Evolutionary conservation across 2,888 invertebrate species (phyloP), one percentile per base, ranked within the genome.

Genomic region (Torymus tubicola): DNA sequence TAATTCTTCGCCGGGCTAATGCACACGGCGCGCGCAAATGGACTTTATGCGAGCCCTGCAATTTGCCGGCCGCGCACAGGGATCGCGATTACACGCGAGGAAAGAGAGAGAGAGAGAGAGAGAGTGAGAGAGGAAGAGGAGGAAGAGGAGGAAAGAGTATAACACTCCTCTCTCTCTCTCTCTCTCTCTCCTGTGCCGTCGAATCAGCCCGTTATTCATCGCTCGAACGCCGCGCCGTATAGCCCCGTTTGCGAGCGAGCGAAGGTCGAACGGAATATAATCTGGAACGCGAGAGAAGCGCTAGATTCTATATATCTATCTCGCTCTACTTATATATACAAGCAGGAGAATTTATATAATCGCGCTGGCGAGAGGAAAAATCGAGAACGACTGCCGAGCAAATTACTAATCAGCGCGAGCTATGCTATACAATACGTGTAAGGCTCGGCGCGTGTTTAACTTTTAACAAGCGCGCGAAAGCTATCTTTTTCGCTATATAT

Each of bases 151-250:
- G 31, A 31, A 31, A 31, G 31, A 31, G 31, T 31, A 31, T 31
- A 31, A 31, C 31, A 3, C 31, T 31, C 31, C 31, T 31, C 31
- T 31, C 31, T 8, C n/a, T n/a, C n/a, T n/a, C n/a, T n/a, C n/a
- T n/a, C n/a, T n/a, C n/a, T n/a, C n/a, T n/a, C n/a, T n/a, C 31
- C 55, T 18, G 31, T 11, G 14, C 18, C 21, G n/a, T 31, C 50
- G 53, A 60, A 76, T 76, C 68, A 16, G 75, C 8, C 53, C 24
- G 67, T 76, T 76, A 76, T 69, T 69, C 69, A 69, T 63, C 21
- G 69, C n/a, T 16, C 53, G 18, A 13, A 55, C 53, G 10, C 10
- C 55, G 31, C 57, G 14, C 16, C 11, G 12, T n/a, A 18, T 31
- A 18, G 11, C 31, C 42, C 8, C 31, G 42, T 50, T 31, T 8